These are phyloP conservation scores for Nansenia antarctica DNA, from an alignment of 2,113 vertebrate species.

Conservation along the genomic window DNA sequence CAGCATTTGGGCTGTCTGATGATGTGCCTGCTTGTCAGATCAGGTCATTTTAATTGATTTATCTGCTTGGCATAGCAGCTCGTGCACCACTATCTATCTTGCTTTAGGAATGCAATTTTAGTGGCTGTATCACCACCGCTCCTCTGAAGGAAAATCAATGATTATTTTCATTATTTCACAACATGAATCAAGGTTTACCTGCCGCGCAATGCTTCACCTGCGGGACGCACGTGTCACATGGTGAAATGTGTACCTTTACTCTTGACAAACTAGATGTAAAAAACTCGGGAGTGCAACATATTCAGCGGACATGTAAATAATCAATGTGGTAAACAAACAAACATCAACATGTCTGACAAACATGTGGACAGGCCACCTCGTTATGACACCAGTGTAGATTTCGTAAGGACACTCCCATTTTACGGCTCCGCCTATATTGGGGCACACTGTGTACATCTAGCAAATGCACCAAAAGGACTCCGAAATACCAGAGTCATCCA, in stretches of 20 bases:
- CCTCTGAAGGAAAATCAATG: slow-evolving; percentile 65
- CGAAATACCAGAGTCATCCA: no score
- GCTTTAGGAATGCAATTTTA: slow-evolving; percentile 71
- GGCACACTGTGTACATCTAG: no score
- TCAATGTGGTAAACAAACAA: not conserved
- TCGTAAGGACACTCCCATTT: no score
- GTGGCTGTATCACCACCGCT: slow-evolving; percentile 64
- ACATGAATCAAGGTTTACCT: slow-evolving; percentile 10
- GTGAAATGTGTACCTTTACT: not conserved
- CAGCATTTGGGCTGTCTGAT: slow-evolving; percentile 59
- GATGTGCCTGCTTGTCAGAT: slow-evolving; percentile 66
- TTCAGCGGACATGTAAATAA: not conserved
- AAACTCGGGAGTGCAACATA: not conserved
- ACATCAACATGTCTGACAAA: no score
- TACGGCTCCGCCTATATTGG: no score
- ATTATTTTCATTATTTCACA: slow-evolving; percentile 37
- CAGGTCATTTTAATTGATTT: slow-evolving; percentile 77
- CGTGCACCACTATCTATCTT: slow-evolving; percentile 65
- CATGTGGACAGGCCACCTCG: no score
- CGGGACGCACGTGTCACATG: not conserved
- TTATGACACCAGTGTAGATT: no score
- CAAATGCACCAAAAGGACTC: no score
- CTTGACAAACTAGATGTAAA: not conserved
- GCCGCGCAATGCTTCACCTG: not conserved
- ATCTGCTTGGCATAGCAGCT: slow-evolving; percentile 67